Percentiles rank a stretch among this genome's conserved stretches.
Evolutionary conservation across 2,113 vertebrate species (phyloP).

Genomic region (Varanus salvator): DNA sequence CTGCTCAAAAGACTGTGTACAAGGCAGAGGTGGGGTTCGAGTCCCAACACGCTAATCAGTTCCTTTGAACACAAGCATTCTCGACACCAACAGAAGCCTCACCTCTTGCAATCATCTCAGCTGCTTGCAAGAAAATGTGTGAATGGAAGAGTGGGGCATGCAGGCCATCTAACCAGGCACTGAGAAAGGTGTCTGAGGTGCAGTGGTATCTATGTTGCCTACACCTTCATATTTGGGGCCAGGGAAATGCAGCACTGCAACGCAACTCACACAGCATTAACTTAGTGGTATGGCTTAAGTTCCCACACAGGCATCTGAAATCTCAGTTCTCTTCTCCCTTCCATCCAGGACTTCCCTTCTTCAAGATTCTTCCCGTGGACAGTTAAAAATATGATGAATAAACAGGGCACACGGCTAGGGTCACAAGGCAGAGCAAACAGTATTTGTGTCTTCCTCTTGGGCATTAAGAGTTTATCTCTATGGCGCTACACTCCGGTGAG

Average conservation of each 20-base stretch:
- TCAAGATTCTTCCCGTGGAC: neutral
- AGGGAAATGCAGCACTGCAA: neutral
- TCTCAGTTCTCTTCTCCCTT: neutral
- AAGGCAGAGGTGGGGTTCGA: too few species aligned
- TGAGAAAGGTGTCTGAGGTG: too few species aligned
- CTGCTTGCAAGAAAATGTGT: too few species aligned
- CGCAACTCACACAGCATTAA: neutral
- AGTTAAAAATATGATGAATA: constrained; percentile 5
- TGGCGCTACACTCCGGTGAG: constrained; percentile 61
- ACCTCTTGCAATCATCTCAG: too few species aligned
- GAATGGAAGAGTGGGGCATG: too few species aligned
- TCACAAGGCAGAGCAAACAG: neutral
- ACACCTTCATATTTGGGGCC: neutral
- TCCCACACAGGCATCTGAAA: neutral
- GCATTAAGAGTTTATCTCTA: constrained; percentile 72
- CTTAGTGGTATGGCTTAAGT: too few species aligned
- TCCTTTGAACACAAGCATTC: too few species aligned
- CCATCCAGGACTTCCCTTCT: neutral
- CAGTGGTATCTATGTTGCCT: too few species aligned
- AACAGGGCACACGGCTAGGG: constrained; percentile 42
- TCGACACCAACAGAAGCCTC: too few species aligned
- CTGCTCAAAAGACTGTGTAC: too few species aligned
- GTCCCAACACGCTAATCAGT: too few species aligned
- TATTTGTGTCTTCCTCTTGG: constrained; percentile 68
- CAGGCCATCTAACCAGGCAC: too few species aligned